Conservation (phyloP, 2,113 vertebrate species). For the Thamnophis sirtalis region DNA sequence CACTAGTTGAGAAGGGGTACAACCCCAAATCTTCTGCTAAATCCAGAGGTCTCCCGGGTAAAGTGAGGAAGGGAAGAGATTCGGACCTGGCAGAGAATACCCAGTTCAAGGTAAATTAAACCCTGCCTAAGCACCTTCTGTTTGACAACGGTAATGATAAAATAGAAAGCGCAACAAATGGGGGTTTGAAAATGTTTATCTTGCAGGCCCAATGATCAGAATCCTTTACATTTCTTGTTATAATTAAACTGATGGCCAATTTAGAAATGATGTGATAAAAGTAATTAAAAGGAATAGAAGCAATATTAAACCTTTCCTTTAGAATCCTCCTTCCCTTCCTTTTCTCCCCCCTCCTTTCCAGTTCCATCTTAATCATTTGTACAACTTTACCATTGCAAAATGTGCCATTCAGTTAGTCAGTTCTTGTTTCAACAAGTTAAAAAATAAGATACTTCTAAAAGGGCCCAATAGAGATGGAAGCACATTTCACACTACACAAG, state of each 20-base stretch:
- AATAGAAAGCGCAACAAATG: not conserved
- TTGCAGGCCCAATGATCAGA: not conserved
- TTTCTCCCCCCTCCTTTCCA: not conserved
- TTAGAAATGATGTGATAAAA: not conserved
- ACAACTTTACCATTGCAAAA: not conserved
- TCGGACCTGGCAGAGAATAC: not conserved
- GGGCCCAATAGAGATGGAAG: not conserved
- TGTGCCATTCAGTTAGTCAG: not conserved
- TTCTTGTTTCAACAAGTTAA: not conserved
- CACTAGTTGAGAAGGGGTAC: not conserved
- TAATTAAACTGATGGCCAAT: not conserved
- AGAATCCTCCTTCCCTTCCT: not conserved
- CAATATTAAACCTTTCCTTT: not conserved
- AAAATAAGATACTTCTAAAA: not conserved
- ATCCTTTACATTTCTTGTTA: not conserved
- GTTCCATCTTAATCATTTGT: not conserved
- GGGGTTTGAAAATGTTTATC: not conserved
- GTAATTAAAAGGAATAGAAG: not conserved
- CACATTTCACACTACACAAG: not conserved
- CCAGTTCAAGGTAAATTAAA: not conserved
- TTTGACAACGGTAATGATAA: not conserved
- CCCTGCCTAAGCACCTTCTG: not conserved
- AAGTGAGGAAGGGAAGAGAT: not conserved
- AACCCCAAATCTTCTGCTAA: not conserved
- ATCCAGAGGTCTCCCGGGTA: not conserved